Conservation (phyloP, 2,113 vertebrate genomes). For the Protomyctophum bolini region DNA sequence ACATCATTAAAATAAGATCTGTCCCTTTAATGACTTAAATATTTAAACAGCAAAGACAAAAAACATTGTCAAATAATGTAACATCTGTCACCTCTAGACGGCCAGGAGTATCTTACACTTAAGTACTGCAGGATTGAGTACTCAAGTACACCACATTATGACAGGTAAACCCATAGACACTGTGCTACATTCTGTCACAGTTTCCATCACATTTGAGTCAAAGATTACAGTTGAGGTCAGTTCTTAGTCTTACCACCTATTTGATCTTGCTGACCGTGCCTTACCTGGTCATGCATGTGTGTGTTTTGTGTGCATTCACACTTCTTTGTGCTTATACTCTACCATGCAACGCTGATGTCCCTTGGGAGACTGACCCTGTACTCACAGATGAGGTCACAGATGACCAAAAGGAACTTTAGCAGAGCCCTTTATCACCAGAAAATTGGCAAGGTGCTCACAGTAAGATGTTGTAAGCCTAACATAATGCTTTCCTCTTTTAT, state of each 20-base stretch:
- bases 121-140: too few species aligned
- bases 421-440: constrained; percentile 22
- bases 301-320: neutral
- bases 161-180: too few species aligned
- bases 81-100: too few species aligned
- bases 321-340: neutral
- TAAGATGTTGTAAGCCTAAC: neutral
- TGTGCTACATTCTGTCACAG: constrained; percentile 1
- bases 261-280: constrained; percentile 2
- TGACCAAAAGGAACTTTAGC: constrained; percentile 16
- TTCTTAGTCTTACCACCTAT: neutral
- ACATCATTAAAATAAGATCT: too few species aligned
- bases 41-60: too few species aligned
- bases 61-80: too few species aligned
- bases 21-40: too few species aligned
- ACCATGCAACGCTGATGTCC: constrained; percentile 10
- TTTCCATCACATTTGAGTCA: constrained; percentile 14
- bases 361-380: constrained; percentile 11
- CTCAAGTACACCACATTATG: too few species aligned
- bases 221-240: constrained; percentile 18
- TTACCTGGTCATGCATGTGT: constrained; percentile 3
- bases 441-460: constrained; percentile 32
- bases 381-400: constrained; percentile 16
- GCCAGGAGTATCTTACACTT: too few species aligned
- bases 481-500: neutral